A percentile compares a stretch with the other conserved stretches of the same genome.
Conservation (phyloP, 1,140 invertebrate species). For the Acromyrmex charruanus region DNA sequence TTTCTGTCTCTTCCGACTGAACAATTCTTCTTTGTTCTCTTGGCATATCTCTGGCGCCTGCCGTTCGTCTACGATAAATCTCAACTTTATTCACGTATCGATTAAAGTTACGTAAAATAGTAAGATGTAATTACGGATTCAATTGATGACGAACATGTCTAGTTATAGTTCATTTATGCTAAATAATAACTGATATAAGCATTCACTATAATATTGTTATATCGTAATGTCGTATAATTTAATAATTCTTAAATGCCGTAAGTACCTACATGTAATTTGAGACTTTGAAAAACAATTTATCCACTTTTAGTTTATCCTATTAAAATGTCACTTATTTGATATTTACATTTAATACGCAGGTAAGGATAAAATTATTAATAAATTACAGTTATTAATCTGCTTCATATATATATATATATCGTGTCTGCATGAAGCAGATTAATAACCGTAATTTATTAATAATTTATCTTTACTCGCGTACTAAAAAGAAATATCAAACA, state of each 20-base stretch:
- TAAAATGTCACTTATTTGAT: too few relatives aligned
- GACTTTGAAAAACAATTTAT: background rate
- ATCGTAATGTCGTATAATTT: background rate
- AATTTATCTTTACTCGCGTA: background rate
- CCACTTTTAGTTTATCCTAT: too few relatives aligned
- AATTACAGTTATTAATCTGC: too few relatives aligned
- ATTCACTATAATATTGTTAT: background rate
- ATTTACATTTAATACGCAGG: too few relatives aligned
- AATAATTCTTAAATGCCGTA: background rate
- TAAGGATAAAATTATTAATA: too few relatives aligned
- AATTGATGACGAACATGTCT: background rate
- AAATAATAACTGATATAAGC: background rate
- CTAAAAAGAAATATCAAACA: background rate
- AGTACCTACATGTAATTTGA: background rate
- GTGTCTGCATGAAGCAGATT: background rate
- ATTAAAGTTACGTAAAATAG: slow-evolving; percentile 33
- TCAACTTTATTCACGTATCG: slow-evolving; percentile 21
- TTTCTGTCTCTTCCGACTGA: slow-evolving; percentile 65
- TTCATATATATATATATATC: background rate
- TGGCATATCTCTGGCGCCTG: slow-evolving; percentile 23
- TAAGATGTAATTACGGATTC: background rate
- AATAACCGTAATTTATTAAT: slow-evolving; percentile 8
- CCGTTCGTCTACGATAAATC: slow-evolving; percentile 37
- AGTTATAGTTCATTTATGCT: background rate
- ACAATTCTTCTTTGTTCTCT: slow-evolving; percentile 69